These are phyloP conservation scores for Ailuropoda melanoleuca DNA, from an alignment of 2,113 vertebrate species.

Conservation along the genomic window DNA sequence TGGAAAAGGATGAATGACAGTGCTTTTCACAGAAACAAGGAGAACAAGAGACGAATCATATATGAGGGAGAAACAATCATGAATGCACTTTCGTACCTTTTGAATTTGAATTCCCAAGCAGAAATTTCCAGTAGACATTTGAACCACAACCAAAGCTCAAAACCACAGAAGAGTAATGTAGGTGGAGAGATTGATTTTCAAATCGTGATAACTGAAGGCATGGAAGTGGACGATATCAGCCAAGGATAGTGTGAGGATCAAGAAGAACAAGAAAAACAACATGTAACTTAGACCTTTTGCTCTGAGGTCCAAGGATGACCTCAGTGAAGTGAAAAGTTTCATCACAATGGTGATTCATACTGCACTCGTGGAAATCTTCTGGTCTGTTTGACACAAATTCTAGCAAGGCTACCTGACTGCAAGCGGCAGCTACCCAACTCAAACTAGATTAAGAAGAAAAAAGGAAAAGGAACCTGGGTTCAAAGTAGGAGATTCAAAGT, in stretches of 20 bases:
- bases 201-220: neutral
- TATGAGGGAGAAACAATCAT: neutral
- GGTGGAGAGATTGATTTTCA: neutral
- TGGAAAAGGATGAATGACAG: neutral
- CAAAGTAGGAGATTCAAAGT: neutral
- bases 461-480: neutral
- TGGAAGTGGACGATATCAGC: neutral
- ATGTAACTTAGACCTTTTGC: neutral
- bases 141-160: slow-evolving; percentile 3
- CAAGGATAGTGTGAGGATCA: neutral
- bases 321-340: neutral
- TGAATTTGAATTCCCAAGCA: neutral
- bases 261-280: neutral
- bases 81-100: neutral
- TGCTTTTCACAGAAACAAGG: neutral
- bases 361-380: neutral
- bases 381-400: neutral
- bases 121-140: neutral
- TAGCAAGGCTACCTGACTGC: neutral
- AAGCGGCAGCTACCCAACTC: neutral
- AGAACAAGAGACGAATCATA: neutral
- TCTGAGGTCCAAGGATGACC: neutral
- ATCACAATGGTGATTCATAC: neutral
- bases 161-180: neutral
- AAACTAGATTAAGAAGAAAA: neutral